These are phyloP conservation scores for Eucidaris tribuloides DNA, from an alignment of 35 echinoderm and acorn worm species.

Conservation along the genomic window DNA sequence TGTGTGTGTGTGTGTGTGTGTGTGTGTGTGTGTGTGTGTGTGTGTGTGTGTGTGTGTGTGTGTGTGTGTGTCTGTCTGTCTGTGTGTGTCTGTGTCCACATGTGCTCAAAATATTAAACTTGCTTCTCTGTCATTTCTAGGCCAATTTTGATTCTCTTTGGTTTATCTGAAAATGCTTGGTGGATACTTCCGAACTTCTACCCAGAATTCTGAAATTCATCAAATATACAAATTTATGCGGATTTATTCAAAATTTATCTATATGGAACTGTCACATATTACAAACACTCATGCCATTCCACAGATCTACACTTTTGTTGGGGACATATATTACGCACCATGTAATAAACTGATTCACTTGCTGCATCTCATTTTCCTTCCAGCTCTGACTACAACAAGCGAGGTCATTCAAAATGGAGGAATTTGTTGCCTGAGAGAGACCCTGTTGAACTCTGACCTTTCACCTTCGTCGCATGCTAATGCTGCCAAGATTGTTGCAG, in stretches of 20 bases:
- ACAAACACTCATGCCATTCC: background rate
- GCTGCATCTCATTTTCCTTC: background rate
- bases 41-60: no score
- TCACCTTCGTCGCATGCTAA: conserved; percentile 1
- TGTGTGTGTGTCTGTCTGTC: no score
- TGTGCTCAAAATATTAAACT: no score
- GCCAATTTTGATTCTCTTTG: no score
- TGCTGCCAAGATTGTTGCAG: conserved; percentile 49
- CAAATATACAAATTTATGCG: background rate
- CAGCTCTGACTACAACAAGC: background rate
- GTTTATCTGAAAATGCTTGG: no score
- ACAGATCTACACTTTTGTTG: background rate
- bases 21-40: no score
- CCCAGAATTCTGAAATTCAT: background rate
- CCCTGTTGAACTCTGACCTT: background rate
- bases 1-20: no score
- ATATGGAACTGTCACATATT: background rate
- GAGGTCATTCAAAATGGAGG: conserved; percentile 13
- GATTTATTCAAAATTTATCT: background rate
- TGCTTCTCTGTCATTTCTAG: no score
- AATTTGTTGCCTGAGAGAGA: background rate
- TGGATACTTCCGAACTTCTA: no score
- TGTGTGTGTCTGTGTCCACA: no score
- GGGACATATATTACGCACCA: background rate
- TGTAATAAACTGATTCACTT: no score